These are phyloP conservation scores for Acleris sparsana DNA, from an alignment of 2,888 invertebrate genomes.

Conservation along the genomic window DNA sequence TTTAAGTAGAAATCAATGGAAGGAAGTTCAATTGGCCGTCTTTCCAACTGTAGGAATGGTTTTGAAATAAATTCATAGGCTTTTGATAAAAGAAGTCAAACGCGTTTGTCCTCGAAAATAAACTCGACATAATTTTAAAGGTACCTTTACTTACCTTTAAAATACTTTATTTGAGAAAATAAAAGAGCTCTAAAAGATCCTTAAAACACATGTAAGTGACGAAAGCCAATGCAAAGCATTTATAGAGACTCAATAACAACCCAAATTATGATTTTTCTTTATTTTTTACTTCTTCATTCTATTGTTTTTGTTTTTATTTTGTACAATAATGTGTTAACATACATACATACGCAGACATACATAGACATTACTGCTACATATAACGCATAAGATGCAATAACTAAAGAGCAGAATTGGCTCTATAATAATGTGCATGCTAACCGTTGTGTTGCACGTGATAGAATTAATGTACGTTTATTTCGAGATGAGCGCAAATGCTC, in stretches of 20 bases:
- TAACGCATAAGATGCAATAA: not conserved
- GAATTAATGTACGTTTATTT: conserved; percentile 64
- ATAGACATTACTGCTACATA: not conserved
- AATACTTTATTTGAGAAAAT: too few relatives aligned
- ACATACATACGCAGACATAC: too few relatives aligned
- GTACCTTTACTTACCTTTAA: too few relatives aligned
- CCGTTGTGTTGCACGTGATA: conserved; percentile 50
- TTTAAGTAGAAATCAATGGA: conserved; percentile 49
- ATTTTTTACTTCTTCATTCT: too few relatives aligned
- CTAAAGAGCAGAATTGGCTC: conserved; percentile 5
- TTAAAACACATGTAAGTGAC: too few relatives aligned
- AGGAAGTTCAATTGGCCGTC: conserved; percentile 35
- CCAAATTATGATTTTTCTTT: too few relatives aligned
- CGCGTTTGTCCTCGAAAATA: not conserved
- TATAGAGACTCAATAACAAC: too few relatives aligned
- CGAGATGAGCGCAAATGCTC: conserved; percentile 50
- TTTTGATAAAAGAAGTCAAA: conserved; percentile 17
- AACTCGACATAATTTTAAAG: too few relatives aligned
- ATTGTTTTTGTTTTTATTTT: too few relatives aligned
- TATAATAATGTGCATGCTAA: conserved; percentile 18
- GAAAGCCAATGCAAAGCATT: too few relatives aligned
- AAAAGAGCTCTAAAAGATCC: too few relatives aligned
- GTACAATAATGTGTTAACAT: too few relatives aligned
- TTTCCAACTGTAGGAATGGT: conserved; percentile 12
- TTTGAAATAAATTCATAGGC: conserved; percentile 5